Evolutionary conservation across 1,140 invertebrate genomes (phyloP), one percentile per base, ranked within the genome.

Genomic region (Listronotus bonariensis): DNA sequence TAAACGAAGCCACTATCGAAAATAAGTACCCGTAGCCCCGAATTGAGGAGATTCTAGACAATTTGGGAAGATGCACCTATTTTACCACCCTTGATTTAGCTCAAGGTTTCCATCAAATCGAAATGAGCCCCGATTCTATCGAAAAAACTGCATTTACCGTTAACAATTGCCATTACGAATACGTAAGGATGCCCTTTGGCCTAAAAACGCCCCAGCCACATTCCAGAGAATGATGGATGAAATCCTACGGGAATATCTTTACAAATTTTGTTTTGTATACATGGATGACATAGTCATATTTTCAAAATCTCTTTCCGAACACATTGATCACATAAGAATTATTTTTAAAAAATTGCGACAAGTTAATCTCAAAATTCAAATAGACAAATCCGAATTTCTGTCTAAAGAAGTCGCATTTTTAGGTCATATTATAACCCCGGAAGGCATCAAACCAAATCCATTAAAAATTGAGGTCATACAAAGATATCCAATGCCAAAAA

Each of bases 21-120:
- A 82, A 86, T 68, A 72, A 65, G 36, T 87, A 80, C 70, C 84
- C 85, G 0, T 60, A 86, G 5, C 83, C 84, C n/a, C 66, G 79
- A 9, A 84, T 86, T 12, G 73, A 77, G 5, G 80, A n/a, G n/a
- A n/a, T n/a, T n/a, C n/a, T n/a, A n/a, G n/a, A n/a, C n/a, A n/a
- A n/a, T n/a, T n/a, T n/a, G n/a, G n/a, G n/a, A n/a, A n/a, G n/a
- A n/a, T n/a, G n/a, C n/a, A n/a, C n/a, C n/a, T n/a, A n/a, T n/a
- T n/a, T n/a, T n/a, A n/a, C n/a, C n/a, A n/a, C n/a, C n/a, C n/a
- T n/a, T n/a, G n/a, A n/a, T n/a, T n/a, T n/a, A n/a, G n/a, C n/a
- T n/a, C n/a, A n/a, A n/a, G n/a, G n/a, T n/a, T n/a, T n/a, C n/a
- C n/a, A n/a, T 59, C 77, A 87, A 73, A 77, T 85, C 5, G 67